These are phyloP conservation scores for Hylia prasina DNA, from an alignment of 2,113 vertebrate genomes.

Conservation along the genomic window DNA sequence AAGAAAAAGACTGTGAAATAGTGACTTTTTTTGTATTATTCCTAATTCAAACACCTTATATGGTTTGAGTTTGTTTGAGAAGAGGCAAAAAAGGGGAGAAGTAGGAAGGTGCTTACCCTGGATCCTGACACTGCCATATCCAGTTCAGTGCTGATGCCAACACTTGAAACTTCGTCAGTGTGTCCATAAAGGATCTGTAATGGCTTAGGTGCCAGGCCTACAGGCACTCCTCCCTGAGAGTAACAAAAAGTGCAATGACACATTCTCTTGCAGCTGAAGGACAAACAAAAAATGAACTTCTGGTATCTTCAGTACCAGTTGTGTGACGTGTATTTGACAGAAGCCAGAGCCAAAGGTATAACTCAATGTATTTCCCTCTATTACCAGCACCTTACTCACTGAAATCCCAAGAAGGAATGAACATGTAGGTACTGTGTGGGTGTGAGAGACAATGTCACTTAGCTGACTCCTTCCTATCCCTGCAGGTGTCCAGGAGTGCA, in stretches of 20 bases:
- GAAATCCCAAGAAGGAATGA: background rate
- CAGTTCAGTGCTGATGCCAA: slow-evolving; percentile 92
- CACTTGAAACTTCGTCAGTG: slow-evolving; percentile 87
- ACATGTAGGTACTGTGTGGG: background rate
- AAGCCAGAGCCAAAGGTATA: background rate
- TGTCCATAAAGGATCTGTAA: slow-evolving; percentile 94
- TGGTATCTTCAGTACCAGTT: background rate
- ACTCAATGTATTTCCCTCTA: background rate
- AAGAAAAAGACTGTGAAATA: background rate
- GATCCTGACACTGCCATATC: slow-evolving; percentile 96
- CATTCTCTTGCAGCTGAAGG: slow-evolving; percentile 46
- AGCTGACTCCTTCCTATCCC: background rate
- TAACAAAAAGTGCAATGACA: slow-evolving; percentile 61
- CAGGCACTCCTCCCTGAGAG: slow-evolving; percentile 83
- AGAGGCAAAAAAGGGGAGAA: background rate
- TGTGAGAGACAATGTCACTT: background rate
- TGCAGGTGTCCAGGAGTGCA: background rate
- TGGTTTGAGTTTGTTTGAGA: background rate
- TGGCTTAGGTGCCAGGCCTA: slow-evolving; percentile 87
- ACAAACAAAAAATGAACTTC: slow-evolving; percentile 18
- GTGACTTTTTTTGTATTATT: background rate
- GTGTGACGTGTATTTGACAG: background rate
- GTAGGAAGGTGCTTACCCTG: slow-evolving; percentile 71
- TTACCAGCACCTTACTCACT: background rate
- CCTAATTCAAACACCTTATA: background rate